A percentile compares a stretch with the other conserved stretches of the same genome.
Conservation (phyloP, 2,113 vertebrate genomes). For the Galeopterus variegatus region DNA sequence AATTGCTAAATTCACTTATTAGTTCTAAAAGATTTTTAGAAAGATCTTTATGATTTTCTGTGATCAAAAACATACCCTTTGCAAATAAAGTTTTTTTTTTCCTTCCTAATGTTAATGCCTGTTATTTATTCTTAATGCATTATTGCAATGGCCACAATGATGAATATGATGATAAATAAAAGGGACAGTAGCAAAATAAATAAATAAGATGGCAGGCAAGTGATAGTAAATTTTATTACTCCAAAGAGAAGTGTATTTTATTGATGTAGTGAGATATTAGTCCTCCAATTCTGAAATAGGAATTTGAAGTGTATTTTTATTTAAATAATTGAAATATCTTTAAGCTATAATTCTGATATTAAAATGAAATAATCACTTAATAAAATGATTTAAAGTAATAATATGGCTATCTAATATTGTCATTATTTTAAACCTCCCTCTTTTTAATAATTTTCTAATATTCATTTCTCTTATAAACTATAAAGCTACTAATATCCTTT, state of each 20-base stretch:
- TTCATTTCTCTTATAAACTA: background rate
- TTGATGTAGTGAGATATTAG: background rate
- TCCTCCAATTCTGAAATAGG: constrained; percentile 18
- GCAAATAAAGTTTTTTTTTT: no score
- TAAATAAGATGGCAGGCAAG: background rate
- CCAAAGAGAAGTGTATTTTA: background rate
- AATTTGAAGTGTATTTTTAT: background rate
- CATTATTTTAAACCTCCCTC: background rate
- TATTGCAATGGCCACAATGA: no score
- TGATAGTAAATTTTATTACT: constrained; percentile 57
- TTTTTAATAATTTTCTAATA: background rate
- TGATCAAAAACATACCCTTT: no score
- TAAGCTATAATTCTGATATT: background rate
- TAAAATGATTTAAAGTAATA: background rate
- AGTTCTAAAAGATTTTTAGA: no score
- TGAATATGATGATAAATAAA: no score
- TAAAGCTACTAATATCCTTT: background rate
- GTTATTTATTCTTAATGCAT: no score
- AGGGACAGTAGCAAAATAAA: no score
- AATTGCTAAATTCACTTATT: no score
- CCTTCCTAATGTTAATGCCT: no score
- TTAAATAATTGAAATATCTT: background rate
- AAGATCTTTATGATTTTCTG: no score
- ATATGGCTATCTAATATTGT: background rate
- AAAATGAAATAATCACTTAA: background rate